Conservation (phyloP, 92 coral and sea anemone genomes). For the Isaurus tuberculatus region DNA sequence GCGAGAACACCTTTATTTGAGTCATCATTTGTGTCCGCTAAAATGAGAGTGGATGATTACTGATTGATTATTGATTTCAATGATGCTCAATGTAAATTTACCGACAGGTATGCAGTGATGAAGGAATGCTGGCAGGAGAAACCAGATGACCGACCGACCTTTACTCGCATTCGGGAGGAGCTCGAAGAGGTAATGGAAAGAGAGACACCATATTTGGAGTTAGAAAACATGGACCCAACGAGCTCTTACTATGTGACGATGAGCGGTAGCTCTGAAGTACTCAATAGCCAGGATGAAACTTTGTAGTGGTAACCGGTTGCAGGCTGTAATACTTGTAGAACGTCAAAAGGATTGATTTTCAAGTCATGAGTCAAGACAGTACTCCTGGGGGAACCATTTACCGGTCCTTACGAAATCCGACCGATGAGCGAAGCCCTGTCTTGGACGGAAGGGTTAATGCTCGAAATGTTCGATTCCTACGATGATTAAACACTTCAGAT, state of each 20-base stretch:
- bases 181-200: slow-evolving; percentile 46
- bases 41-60: no score
- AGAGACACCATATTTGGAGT: slow-evolving; percentile 38
- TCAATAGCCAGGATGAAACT: background rate
- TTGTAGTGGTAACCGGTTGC: background rate
- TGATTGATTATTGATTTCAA: background rate
- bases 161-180: slow-evolving; percentile 36
- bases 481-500: no score
- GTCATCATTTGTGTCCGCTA: no score
- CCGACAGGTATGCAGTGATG: slow-evolving; percentile 35
- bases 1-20: no score
- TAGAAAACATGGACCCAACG: slow-evolving; percentile 37
- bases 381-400: no score
- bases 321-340: background rate
- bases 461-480: no score
- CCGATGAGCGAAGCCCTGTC: no score
- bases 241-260: slow-evolving; percentile 31
- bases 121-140: slow-evolving; percentile 31
- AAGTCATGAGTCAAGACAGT: no score
- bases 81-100: background rate
- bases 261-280: slow-evolving; percentile 23
- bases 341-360: background rate
- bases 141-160: slow-evolving; percentile 28
- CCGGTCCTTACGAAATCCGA: no score
- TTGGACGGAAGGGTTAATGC: no score